Evolutionary conservation across 2,888 invertebrate genomes (phyloP), one percentile per base, ranked within the genome.

Genomic region (Ypsolopha scabrella): DNA sequence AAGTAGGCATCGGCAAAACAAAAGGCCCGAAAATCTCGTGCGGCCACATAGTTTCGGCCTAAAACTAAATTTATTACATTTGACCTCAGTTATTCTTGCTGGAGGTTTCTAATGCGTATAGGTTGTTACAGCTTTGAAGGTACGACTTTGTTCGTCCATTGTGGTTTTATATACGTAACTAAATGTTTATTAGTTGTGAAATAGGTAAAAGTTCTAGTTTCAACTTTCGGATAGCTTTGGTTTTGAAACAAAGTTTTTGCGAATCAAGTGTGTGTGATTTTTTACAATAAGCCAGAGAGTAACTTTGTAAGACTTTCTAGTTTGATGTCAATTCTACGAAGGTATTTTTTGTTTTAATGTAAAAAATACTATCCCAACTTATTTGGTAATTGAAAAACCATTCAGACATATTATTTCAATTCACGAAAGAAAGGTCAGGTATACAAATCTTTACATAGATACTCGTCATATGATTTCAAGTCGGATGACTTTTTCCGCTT

Each of bases 51-150:
- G 77, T 81, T 82, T 75, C 68, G 68, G 75, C 69, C 80, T 79
- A 76, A 82, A 85, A 82, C 79, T 79, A 83, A 83, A 83, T 85
- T 83, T 83, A 83, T 85, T 83, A 80, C 82, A 63, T 82, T 80
- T 81, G 80, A 80, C 82, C 83, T 83, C 79, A 79, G 81, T 80
- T 79, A 80, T 80, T 80, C 82, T 80, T 77, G 73, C 71, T 72
- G 70, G 72, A 78, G 80, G 79, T 79, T 79, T 78, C 75, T 72
- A 73, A 76, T 72, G 72, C 70, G 71, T 77, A 73, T 74, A 76
- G 75, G 70, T 70, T 72, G 78, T 74, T 74, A 72, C 70, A 70
- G 75, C 71, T 78, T 80, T 78, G 68, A 79, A 80, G 78, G 78
- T 73, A 75, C 64, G 64, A 65, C 63, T 62, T 64, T 62, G 72